Evolutionary conservation across 2,797 vertebrate species (phyloP).

Genomic region (Hybognathus amarus): DNA sequence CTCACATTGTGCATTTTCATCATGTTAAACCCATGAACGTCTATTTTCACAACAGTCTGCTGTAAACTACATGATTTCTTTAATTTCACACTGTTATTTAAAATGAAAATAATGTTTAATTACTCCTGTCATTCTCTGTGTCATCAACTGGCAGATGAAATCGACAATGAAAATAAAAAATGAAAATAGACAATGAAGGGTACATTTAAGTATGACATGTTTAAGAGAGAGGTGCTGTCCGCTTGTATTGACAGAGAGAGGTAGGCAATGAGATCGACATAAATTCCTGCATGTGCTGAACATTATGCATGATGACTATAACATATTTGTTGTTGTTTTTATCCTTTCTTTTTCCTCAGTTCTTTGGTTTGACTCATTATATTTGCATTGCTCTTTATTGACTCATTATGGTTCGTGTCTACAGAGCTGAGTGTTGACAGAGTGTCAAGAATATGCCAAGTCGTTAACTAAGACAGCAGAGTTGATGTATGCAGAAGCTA

Average conservation of each 20-base stretch:
- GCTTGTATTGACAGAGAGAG: slow-evolving; percentile 59
- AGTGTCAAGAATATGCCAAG: slow-evolving; percentile 43
- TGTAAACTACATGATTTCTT: neutral
- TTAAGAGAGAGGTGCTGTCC: slow-evolving; percentile 69
- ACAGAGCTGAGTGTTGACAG: slow-evolving; percentile 39
- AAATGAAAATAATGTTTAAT: neutral
- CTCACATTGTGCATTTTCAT: slow-evolving; percentile 70
- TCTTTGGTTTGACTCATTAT: slow-evolving; percentile 63
- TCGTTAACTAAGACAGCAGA: slow-evolving; percentile 28
- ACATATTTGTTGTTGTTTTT: slow-evolving; percentile 68
- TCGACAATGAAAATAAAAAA: neutral
- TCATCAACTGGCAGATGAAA: neutral
- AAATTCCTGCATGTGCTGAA: slow-evolving; percentile 80
- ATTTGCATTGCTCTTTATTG: slow-evolving; percentile 57
- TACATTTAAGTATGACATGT: neutral
- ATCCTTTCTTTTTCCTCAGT: slow-evolving; percentile 38
- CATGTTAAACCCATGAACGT: neutral
- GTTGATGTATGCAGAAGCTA: slow-evolving; percentile 41
- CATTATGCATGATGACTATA: slow-evolving; percentile 93
- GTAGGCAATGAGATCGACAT: slow-evolving; percentile 13
- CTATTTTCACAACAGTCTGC: slow-evolving; percentile 4
- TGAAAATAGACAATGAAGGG: neutral
- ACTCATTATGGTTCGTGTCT: slow-evolving; percentile 43
- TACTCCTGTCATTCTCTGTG: neutral
- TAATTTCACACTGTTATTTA: neutral